Base-by-base conservation (phyloP, 2,888 invertebrate genomes). In the Dryobotodes eremita region DNA sequence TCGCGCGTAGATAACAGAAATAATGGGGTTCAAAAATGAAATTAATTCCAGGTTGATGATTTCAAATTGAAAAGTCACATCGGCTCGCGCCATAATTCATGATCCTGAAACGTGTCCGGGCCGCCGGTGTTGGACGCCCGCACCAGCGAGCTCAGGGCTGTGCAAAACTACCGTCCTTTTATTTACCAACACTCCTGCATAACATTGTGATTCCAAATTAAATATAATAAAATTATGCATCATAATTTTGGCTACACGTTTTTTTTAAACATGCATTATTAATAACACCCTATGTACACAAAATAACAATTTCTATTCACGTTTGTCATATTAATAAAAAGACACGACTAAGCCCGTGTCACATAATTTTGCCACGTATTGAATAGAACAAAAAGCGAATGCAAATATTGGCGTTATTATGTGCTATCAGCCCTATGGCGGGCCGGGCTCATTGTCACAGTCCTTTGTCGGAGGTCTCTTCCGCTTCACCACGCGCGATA, bases 51-150 rank as follows among this genome's bases (percentile, higher is more conserved):
- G 95, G 96, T 96, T 97, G 96, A 97, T 96, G 97, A 97, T 96
- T 97, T 97, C 97, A 96, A 97, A 97, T 97, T 97, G 97, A 97
- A 97, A 97, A 97, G 97, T 97, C 97, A 97, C 97, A 96, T 96
- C 97, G 97, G 97, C 95, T 95, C 93, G 95, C 93, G 97, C 96
- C 95, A 96, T 97, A 97, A 97, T 95, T 97, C 97, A 97, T 96
- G 96, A 94, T 95, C 94, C 95, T 96, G 96, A 96, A 96, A 96
- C 96, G 96, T 96, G 96, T 96, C 96, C 96, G 96, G 96, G 94
- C 96, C 95, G 94, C 94, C 94, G 95, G 95, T 94, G 96, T 95
- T 93, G 94, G 95, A 95, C 95, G 94, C 92, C 88, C 88, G 88
- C 88, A 82, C 86, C 87, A 84, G 64, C 88, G 86, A 84, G 79